Percentiles rank a stretch among this genome's conserved stretches.
These are phyloP conservation scores for Falco rusticolus DNA, from an alignment of 2,797 vertebrate genomes.

Conservation along the genomic window DNA sequence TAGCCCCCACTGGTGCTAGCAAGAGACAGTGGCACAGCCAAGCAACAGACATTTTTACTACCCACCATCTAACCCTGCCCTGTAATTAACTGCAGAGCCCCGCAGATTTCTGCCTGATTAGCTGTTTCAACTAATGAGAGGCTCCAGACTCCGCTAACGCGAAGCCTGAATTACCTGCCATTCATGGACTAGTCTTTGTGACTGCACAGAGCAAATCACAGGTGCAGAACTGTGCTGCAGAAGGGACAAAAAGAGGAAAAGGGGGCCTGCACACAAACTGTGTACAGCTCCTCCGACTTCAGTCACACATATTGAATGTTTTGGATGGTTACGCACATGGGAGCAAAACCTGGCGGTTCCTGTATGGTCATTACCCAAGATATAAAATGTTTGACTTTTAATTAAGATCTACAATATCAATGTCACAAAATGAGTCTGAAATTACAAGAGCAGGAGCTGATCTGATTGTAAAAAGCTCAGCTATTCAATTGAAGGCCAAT, in stretches of 20 bases:
- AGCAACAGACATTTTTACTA: constrained; percentile 11
- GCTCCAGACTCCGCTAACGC: neutral
- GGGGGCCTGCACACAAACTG: neutral
- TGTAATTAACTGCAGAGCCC: constrained; percentile 37
- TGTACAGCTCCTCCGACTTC: neutral
- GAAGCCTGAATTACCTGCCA: constrained; percentile 31
- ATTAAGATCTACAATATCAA: constrained; percentile 70
- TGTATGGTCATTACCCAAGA: constrained; percentile 67
- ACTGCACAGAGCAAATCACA: neutral
- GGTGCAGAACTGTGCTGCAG: constrained; percentile 22
- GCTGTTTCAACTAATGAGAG: constrained; percentile 32
- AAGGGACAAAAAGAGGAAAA: constrained; percentile 7
- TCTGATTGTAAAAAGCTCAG: constrained; percentile 61
- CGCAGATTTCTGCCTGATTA: constrained; percentile 40
- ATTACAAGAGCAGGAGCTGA: constrained; percentile 62
- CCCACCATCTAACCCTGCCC: neutral
- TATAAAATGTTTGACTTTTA: constrained; percentile 67
- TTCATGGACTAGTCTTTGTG: neutral
- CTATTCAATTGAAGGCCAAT: constrained; percentile 54
- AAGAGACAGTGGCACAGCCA: neutral
- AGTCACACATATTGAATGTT: constrained; percentile 28
- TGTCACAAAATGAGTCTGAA: constrained; percentile 70
- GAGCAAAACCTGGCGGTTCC: constrained; percentile 43
- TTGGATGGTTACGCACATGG: constrained; percentile 48
- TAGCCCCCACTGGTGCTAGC: neutral